phyloP scores from a whole-genome alignment of 64 coral and sea anemone genomes.

The Montipora efflorescens region DNA sequence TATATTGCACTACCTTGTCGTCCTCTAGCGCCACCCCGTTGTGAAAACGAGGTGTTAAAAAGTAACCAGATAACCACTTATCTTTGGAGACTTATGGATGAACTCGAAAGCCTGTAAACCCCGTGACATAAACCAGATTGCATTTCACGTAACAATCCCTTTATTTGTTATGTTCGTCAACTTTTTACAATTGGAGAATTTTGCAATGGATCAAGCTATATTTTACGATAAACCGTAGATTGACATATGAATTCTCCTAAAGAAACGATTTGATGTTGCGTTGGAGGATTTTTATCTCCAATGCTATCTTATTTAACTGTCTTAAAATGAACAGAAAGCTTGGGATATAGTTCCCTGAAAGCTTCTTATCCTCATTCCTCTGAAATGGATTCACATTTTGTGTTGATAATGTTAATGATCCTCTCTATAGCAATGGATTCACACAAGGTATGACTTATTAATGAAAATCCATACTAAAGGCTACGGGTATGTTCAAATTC shows the following conservation, averaged over 20 bases:
- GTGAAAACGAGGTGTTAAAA: conserved; percentile 39
- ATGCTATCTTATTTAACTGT: conserved; percentile 13
- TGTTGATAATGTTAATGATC: background rate
- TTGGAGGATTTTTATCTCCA: conserved; percentile 11
- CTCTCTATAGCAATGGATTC: background rate
- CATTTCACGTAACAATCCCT: conserved; percentile 18
- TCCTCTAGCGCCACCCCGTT: background rate
- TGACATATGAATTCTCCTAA: background rate
- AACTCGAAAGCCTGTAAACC: background rate
- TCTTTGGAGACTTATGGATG: conserved; percentile 11
- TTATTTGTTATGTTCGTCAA: conserved; percentile 20
- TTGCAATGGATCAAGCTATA: background rate
- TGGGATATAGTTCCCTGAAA: background rate
- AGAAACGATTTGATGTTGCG: background rate
- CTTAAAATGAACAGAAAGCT: background rate
- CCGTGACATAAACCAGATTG: background rate
- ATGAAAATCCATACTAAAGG: background rate
- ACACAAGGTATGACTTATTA: conserved; percentile 1
- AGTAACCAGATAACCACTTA: conserved; percentile 44
- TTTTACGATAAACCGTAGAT: background rate
- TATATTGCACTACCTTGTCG: background rate
- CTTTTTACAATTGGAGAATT: background rate
- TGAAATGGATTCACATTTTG: background rate
- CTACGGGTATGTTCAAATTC: background rate
- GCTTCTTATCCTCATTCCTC: background rate